Evolutionary conservation across 1,140 invertebrate genomes (phyloP), one percentile per base, ranked within the genome.

Genomic region (Aplysia californica): DNA sequence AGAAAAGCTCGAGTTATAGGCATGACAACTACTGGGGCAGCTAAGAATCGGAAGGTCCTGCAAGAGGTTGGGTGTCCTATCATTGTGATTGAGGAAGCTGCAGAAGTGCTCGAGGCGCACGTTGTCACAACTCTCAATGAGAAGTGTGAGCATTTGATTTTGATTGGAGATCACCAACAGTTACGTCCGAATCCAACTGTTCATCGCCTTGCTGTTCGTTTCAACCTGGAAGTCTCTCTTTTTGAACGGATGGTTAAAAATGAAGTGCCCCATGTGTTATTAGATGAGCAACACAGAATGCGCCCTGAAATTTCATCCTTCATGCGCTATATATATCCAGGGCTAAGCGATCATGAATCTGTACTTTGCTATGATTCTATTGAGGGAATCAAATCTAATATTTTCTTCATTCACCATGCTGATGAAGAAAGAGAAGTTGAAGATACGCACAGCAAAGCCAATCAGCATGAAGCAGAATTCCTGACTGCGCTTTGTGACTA

Each of bases 101-200:
- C 86, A 6, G 86, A 87, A 74, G 84, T 88, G 0, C 79, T 88
- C n/a, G 87, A 88, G 65, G 79, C 81, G 0, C 87, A 88, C 66
- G 80, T 87, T 35, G 80, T 87, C 6, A 85, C 85, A 26, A 80
- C 84, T 23, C 74, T 97, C 15, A 93, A 93, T 21, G 86, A 91
- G 36, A 78, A 91, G 50, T 94, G 94, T 77, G 80, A 96, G 87
- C 96, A 97, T 86, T 90, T 96, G 0, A 95, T 97, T 76, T 90
- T 96, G 15, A 94, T 96, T 80, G 95, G 95, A 89, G 95, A 96
- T 86, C 91, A 91, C 76, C 83, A 91, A 71, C 91, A 91, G 81
- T 82, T 91, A 10, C 83, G 88, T 33, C 91, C 91, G 4, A 87
- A 83, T 71, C 84, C 91, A 41, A 84, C 83, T 58, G 86, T 88